Conservation (phyloP, 2,888 invertebrate genomes). For the Capitulum mitella region DNA sequence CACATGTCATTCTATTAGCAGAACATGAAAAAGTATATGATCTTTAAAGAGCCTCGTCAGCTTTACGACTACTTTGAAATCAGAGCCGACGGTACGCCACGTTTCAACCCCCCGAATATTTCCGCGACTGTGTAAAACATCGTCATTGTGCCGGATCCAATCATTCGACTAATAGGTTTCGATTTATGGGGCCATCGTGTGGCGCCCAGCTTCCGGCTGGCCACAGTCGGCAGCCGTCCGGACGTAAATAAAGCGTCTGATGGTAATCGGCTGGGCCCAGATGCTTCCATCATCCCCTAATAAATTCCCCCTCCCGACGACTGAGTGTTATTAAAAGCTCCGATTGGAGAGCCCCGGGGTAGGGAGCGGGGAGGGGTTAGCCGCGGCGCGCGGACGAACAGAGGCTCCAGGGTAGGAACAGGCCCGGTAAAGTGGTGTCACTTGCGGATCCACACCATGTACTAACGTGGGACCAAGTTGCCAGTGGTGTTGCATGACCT, state of each 20-base stretch:
- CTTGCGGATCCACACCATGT: too few species aligned
- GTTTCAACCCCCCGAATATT: too few species aligned
- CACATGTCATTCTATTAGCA: too few species aligned
- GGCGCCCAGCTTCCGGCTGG: not conserved
- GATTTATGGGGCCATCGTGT: not conserved
- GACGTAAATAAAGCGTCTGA: not conserved
- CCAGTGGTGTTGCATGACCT: too few species aligned
- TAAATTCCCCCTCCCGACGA: constrained; percentile 1
- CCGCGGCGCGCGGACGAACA: not conserved
- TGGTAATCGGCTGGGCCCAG: constrained; percentile 2
- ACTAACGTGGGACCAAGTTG: too few species aligned
- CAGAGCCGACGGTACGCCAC: too few species aligned
- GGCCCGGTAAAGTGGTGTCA: too few species aligned
- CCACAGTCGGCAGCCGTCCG: not conserved
- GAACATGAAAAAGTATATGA: too few species aligned
- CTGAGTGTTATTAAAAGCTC: constrained; percentile 8
- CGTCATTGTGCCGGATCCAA: not conserved
- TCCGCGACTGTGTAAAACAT: too few species aligned
- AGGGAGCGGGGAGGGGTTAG: not conserved
- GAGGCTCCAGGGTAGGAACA: too few species aligned
- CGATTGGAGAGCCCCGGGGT: not conserved
- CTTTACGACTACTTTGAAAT: too few species aligned
- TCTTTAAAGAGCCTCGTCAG: too few species aligned
- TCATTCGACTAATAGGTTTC: not conserved
- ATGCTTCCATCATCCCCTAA: constrained; percentile 13